Evolutionary conservation across 1,140 invertebrate species (phyloP), one percentile per base, ranked within the genome.

Genomic region (Dicyema japonicum): DNA sequence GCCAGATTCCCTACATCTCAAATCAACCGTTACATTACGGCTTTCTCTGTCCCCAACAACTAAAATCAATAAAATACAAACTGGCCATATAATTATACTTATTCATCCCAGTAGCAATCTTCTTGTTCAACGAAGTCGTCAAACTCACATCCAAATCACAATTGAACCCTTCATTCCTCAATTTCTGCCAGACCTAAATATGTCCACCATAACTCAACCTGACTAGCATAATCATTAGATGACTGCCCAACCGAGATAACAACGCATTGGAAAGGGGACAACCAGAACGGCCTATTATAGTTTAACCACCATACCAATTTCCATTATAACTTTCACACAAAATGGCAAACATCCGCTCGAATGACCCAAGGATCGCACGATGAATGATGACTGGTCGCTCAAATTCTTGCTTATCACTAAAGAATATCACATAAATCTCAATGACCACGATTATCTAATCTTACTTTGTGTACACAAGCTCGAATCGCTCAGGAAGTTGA

Each of bases 1-100:
- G n/a, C n/a, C n/a, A n/a, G n/a, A n/a, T n/a, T n/a, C n/a, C n/a
- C n/a, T n/a, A n/a, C n/a, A n/a, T n/a, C n/a, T n/a, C n/a, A n/a
- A n/a, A n/a, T n/a, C n/a, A n/a, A n/a, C n/a, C n/a, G n/a, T n/a
- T n/a, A n/a, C n/a, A n/a, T n/a, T n/a, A n/a, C n/a, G n/a, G n/a
- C n/a, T n/a, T n/a, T n/a, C n/a, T n/a, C n/a, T n/a, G n/a, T n/a
- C n/a, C n/a, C n/a, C n/a, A n/a, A n/a, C n/a, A n/a, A n/a, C n/a
- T n/a, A n/a, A n/a, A n/a, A n/a, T n/a, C n/a, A n/a, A n/a, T n/a
- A n/a, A n/a, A n/a, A n/a, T n/a, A n/a, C n/a, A n/a, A n/a, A n/a
- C n/a, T n/a, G n/a, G n/a, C n/a, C n/a, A 94, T 94, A 41, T 82
- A 94, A 49, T 94, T 94, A 45, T 78, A 92, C 42, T 94, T n/a